Conservation (phyloP, 1,140 invertebrate genomes). For the Cheumatopsyche charites region DNA sequence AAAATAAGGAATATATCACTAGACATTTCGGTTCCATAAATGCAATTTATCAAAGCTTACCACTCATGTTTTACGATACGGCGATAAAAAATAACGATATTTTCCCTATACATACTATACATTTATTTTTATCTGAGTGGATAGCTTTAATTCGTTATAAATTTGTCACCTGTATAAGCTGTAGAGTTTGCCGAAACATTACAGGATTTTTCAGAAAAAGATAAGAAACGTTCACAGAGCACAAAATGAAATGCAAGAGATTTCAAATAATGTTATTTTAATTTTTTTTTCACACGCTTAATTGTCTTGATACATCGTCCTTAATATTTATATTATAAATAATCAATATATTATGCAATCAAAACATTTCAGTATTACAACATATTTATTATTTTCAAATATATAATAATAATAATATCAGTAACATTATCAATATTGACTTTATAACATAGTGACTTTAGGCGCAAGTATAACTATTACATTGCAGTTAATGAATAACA, state of each 20-base stretch:
- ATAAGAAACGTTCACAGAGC: neutral
- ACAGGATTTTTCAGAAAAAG: too few relatives aligned
- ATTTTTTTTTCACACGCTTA: constrained; percentile 49
- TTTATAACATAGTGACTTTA: constrained; percentile 45
- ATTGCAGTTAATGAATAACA: constrained; percentile 43
- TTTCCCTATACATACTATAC: too few relatives aligned
- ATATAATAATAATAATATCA: constrained; percentile 41
- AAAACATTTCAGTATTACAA: constrained; percentile 41
- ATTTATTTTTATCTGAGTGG: too few relatives aligned
- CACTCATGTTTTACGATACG: too few relatives aligned
- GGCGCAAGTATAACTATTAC: constrained; percentile 44
- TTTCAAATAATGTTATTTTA: constrained; percentile 45
- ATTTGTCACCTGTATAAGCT: too few relatives aligned
- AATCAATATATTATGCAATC: constrained; percentile 45
- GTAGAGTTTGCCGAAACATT: too few relatives aligned
- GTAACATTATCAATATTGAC: constrained; percentile 46
- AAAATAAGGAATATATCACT: too few relatives aligned
- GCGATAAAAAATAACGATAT: too few relatives aligned
- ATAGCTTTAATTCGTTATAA: too few relatives aligned
- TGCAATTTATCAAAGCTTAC: too few relatives aligned
- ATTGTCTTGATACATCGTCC: constrained; percentile 48
- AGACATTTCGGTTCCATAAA: too few relatives aligned
- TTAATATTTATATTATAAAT: constrained; percentile 45
- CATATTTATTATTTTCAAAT: constrained; percentile 39
- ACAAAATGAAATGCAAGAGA: constrained; percentile 9